phyloP scores from a whole-genome alignment of 2,113 vertebrate species.

The Macquaria ambigua region DNA sequence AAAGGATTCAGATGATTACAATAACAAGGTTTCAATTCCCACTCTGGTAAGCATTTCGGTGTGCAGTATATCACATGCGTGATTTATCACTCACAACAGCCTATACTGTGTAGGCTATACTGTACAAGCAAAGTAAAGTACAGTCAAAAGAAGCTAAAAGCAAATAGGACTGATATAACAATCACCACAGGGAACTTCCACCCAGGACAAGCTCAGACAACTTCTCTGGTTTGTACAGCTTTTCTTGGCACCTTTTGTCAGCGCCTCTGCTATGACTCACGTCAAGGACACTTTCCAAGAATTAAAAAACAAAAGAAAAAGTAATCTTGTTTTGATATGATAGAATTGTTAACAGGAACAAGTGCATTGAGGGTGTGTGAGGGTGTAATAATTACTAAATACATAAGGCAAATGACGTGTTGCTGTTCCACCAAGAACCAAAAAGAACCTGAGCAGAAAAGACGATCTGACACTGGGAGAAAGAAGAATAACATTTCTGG shows the following conservation, averaged over 20 bases:
- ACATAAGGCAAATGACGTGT: not conserved
- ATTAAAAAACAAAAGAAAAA: not conserved
- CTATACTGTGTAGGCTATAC: not conserved
- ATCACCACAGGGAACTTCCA: not conserved
- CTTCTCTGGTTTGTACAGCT: slow-evolving; percentile 7
- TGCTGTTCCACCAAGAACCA: not conserved
- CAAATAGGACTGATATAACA: slow-evolving; percentile 4
- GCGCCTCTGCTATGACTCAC: slow-evolving; percentile 53
- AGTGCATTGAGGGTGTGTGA: slow-evolving; percentile 8
- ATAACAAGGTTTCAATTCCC: slow-evolving; percentile 57
- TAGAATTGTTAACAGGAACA: not conserved
- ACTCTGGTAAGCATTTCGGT: slow-evolving; percentile 37
- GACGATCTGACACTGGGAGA: not conserved
- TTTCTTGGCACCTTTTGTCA: slow-evolving; percentile 28
- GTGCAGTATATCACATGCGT: slow-evolving; percentile 31
- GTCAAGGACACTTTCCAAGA: slow-evolving; percentile 2
- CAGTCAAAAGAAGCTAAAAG: not conserved
- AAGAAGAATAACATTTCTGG: not conserved
- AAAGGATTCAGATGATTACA: slow-evolving; percentile 69
- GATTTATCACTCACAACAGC: slow-evolving; percentile 56
- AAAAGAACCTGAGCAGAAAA: not conserved
- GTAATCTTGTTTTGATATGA: slow-evolving; percentile 5
- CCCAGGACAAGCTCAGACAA: slow-evolving; percentile 55
- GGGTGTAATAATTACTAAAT: not conserved
- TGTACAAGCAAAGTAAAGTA: not conserved